Evolutionary conservation across 2,797 vertebrate species (phyloP), one percentile per base, ranked within the genome.

Genomic region (Micromesistius poutassou): DNA sequence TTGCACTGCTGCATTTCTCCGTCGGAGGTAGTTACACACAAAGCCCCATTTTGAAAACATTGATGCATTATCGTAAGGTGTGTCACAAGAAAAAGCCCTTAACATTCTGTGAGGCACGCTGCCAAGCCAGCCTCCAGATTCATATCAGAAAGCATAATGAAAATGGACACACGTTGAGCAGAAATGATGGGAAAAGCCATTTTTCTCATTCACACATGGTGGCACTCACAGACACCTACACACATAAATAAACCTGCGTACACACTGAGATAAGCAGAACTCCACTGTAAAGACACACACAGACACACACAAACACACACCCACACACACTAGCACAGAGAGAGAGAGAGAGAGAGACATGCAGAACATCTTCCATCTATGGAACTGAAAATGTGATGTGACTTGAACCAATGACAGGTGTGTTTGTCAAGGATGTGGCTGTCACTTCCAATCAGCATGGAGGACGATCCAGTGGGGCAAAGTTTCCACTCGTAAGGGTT

Each of bases 401-500:
- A 93, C 92, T 92, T 84, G 89, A 90, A 93, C 79, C 93, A 91
- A 85, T 93, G 93, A 93, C 92, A 94, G 92, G 93, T 94, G 93
- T 91, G 91, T 93, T 93, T 93, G 93, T 94, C 92, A 93, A 91
- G 91, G 91, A 93, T 91, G 91, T 86, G 89, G 88, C 92, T 92
- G 93, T 93, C 93, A 91, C 92, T 93, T 93, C 90, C 87, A 84
- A 94, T 94, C 90, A 91, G 78, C 78, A 82, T 87, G 89, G 83
- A 83, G 81, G 81, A 83, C 91, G 88, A 33, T 55, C 75, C 91
- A 91, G 80, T 82, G 83, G 78, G 85, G 76, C 84, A 88, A 87
- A 86, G 83, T 88, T 88, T 91, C 86, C 86, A 83, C 86, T 90
- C 89, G 85, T 89, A 62, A 82, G 83, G 84, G 79, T 88, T 88